Percentiles rank a stretch among this genome's conserved stretches.
Conservation (phyloP, 2,797 vertebrate genomes). For the Halcyon badia region DNA sequence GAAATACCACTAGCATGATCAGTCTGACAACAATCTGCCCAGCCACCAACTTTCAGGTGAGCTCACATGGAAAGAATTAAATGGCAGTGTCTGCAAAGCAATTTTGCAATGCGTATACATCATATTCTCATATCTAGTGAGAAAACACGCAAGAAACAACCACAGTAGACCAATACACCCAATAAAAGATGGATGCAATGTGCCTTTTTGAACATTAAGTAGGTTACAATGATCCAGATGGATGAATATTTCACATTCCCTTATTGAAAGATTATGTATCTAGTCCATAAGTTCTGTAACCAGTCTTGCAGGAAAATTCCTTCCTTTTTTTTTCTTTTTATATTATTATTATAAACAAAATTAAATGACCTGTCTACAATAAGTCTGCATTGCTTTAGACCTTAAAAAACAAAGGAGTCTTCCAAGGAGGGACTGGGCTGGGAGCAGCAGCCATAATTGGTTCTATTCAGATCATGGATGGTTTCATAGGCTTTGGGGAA, state of each 20-base stretch:
- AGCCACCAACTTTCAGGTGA: fast-evolving
- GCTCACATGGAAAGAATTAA: neutral
- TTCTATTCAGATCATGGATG: constrained; percentile 38
- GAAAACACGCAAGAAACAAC: neutral
- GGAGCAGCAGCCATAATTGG: constrained; percentile 27
- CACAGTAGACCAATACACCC: neutral
- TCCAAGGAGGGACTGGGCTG: neutral
- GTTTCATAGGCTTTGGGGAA: constrained; percentile 55
- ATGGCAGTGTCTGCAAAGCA: neutral
- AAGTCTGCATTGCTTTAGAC: constrained; percentile 8
- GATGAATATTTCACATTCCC: neutral
- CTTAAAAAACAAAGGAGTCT: neutral
- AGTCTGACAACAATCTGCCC: neutral
- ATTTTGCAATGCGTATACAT: neutral
- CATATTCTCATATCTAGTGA: neutral
- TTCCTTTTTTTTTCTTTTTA: neutral
- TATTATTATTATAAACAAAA: neutral
- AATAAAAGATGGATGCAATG: neutral
- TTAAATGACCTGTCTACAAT: neutral
- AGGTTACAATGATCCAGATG: neutral
- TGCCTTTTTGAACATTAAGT: neutral
- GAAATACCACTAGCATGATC: neutral
- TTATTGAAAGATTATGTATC: neutral
- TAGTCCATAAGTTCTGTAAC: neutral
- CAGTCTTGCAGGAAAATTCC: neutral